A percentile compares a stretch with the other conserved stretches of the same genome.
These are phyloP conservation scores for Heliconius eleuchia DNA, from an alignment of 1,140 invertebrate genomes.

Conservation along the genomic window DNA sequence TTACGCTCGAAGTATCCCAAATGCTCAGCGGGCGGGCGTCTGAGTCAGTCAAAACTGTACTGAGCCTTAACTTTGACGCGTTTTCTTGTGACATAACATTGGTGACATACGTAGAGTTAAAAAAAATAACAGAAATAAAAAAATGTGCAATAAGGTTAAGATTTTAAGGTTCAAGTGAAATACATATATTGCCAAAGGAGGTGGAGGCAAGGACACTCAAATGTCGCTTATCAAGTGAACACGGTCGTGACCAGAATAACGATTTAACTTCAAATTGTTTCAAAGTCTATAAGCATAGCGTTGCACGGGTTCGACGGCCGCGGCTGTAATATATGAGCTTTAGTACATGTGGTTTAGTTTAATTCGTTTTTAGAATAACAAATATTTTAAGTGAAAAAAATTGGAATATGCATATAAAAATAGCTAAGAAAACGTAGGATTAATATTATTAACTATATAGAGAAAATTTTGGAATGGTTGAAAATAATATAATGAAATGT, in stretches of 20 bases:
- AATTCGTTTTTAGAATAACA: constrained; percentile 24
- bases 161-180: constrained; percentile 18
- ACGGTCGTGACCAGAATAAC: constrained; percentile 66
- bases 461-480: constrained; percentile 58
- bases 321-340: constrained; percentile 51
- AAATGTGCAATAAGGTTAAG: no score
- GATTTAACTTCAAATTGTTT: constrained; percentile 57
- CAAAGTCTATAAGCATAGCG: constrained; percentile 71
- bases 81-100: constrained; percentile 26
- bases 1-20: constrained; percentile 70
- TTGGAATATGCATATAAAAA: neutral
- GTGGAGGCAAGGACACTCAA: constrained; percentile 56
- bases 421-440: neutral
- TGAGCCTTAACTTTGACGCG: constrained; percentile 43
- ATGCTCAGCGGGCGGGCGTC: constrained; percentile 39
- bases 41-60: constrained; percentile 45
- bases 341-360: constrained; percentile 19
- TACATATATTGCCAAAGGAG: constrained; percentile 31
- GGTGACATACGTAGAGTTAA: constrained; percentile 9
- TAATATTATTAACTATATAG: neutral
- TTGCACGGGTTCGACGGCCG: constrained; percentile 72
- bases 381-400: neutral
- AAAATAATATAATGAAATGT: constrained; percentile 59
- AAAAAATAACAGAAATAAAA: no score
- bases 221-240: constrained; percentile 61